Evolutionary conservation across 2,797 vertebrate genomes (phyloP).

Genomic region (Sciaenops ocellatus): DNA sequence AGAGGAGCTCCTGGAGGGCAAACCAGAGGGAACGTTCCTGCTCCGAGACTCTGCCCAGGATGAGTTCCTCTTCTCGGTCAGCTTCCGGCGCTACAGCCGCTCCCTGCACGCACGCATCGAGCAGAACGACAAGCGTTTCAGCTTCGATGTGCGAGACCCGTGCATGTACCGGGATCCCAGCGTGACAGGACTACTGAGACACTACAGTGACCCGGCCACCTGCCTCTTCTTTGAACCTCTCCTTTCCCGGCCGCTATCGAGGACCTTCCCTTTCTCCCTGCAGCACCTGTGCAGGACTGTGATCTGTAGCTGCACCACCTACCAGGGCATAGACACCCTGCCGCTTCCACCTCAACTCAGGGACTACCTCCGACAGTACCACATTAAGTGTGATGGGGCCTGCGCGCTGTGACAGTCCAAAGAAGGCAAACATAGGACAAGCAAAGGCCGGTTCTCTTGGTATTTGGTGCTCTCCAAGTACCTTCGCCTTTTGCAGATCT

Average conservation of each 20-base stretch:
- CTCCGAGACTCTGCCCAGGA: conserved; percentile 96
- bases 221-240: conserved; percentile 99
- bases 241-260: conserved; percentile 91
- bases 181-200: conserved; percentile 93
- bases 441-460: background rate
- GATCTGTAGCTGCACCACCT: conserved; percentile 94
- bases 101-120: conserved; percentile 97
- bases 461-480: background rate
- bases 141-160: conserved; percentile 96
- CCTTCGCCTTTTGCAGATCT: background rate
- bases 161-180: conserved; percentile 96
- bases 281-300: conserved; percentile 95
- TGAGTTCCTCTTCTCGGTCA: conserved; percentile 97
- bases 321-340: conserved; percentile 90
- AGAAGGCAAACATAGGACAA: background rate
- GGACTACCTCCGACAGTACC: conserved; percentile 94
- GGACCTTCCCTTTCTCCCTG: conserved; percentile 95
- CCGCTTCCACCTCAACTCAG: conserved; percentile 92
- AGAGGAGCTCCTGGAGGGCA: conserved; percentile 95
- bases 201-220: conserved; percentile 95
- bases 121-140: conserved; percentile 96
- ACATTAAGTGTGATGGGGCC: conserved; percentile 92
- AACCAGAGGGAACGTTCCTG: conserved; percentile 96
- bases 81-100: conserved; percentile 96
- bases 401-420: conserved; percentile 70